phyloP scores from a whole-genome alignment of 53 echinoderm and acorn worm species.

The Antedon mediterranea region DNA sequence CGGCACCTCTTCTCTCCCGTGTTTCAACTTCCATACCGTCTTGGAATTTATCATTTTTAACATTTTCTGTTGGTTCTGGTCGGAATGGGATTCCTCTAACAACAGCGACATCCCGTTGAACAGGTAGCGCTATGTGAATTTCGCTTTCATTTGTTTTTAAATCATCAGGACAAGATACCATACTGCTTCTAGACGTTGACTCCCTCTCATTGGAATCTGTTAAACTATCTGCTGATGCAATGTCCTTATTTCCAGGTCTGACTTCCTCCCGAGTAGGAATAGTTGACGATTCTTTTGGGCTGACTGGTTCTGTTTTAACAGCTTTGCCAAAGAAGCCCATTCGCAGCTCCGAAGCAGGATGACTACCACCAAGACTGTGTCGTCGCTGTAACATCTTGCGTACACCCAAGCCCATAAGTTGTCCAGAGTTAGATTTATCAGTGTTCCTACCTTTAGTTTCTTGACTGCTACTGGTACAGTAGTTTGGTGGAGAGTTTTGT shows the following conservation, averaged over 20 bases:
- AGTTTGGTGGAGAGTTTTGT: neutral
- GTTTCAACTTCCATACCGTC: neutral
- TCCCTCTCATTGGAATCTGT: neutral
- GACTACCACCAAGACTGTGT: neutral
- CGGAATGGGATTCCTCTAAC: neutral
- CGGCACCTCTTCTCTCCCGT: neutral
- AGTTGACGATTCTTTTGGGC: slow-evolving; percentile 21
- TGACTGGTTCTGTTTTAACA: slow-evolving; percentile 80
- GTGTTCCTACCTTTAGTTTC: neutral
- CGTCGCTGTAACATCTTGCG: neutral
- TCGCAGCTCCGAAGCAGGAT: neutral
- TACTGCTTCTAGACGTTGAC: neutral
- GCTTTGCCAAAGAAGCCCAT: neutral
- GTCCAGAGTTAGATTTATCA: neutral
- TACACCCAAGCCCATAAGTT: neutral
- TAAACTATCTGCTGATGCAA: neutral
- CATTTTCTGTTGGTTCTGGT: neutral
- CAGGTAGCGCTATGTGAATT: neutral
- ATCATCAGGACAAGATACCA: neutral
- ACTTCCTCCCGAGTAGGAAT: neutral
- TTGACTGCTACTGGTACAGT: neutral
- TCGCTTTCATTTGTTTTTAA: neutral
- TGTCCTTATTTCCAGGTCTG: neutral
- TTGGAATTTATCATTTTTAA: neutral
- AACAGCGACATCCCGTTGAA: neutral